Evolutionary conservation across 1,140 invertebrate species (phyloP), one percentile per base, ranked within the genome.

Genomic region (Camponotus floridanus): DNA sequence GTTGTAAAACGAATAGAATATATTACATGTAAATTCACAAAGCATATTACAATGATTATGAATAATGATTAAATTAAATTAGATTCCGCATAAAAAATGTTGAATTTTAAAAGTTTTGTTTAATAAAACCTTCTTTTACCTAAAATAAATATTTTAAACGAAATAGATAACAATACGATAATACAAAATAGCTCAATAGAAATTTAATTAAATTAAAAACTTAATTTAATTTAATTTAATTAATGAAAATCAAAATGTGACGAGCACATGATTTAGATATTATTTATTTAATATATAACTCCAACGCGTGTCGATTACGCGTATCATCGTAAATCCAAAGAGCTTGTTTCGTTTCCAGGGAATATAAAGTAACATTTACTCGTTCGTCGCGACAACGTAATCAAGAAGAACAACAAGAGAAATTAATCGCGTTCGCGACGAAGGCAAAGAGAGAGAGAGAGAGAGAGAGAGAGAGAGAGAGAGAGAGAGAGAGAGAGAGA

Each of bases 401-500:
- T 83, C 68, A 83, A 83, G 68, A 74, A 39, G 79, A 74, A 83
- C 67, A 81, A 81, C 68, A 73, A 39, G 55, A 74, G 79, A 61
- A 83, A 83, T 83, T 83, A 83, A 83, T 83, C 79, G 79, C 26
- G 48, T 71, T 71, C 78, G 67, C 39, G 11, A 51, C 45, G 45
- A n/a, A 4, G 13, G 79, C 13, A 33, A 62, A 26, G 70, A 45
- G 39, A 51, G 21, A 18, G 55, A 45, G 55, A 26, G 1, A 26
- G 26, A 26, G 39, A 51, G 21, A 18, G 55, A 45, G 55, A 26
- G 1, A 26, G 26, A 26, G 26, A 26, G 26, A 26, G 26, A 26
- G 26, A 26, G 26, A 26, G 26, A 26, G 26, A 26, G 26, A 26
- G 26, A 26, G 26, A 26, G 26, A 26, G 26, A 26, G 26, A 26